Base-by-base conservation (phyloP, 2,113 vertebrate species). In the Gymnorhina tibicen region DNA sequence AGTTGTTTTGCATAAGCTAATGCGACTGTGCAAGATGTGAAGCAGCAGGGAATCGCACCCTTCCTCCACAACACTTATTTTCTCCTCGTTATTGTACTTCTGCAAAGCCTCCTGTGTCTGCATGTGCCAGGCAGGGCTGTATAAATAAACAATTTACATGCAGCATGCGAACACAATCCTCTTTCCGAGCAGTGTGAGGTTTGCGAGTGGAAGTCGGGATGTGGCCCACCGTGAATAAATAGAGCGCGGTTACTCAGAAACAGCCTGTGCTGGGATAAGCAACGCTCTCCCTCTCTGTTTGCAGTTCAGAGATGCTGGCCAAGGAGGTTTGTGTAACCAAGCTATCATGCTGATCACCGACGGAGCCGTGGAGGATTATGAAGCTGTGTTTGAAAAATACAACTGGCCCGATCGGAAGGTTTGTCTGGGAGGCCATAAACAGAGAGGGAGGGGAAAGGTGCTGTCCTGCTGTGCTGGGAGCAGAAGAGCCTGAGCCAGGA, bases 341-440 rank as follows among this genome's bases (percentile, higher is more conserved):
- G 99, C 99, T 60, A 99, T 99, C 98, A 99, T 99, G 99, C 97
- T 99, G 96, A 99, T 99, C 97, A 99, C 99, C 1, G 99, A 99
- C 0, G 99, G 99, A 30, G 99, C 99, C 0, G 99, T 99, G 98
- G 99, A 99, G 92, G 99, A 99, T 85, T 99, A 99, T 1, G 97
- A 99, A 95, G 97, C 98, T 1, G 99, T 99, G 83, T 99, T 99
- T 94, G 98, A 99, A 89, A 98, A 99, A 64, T 99, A 99, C 96
- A 99, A 99, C 95, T 99, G 99, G 99, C 99, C 99, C 0, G 99
- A 99, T 42, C 97, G 98, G 59, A 99, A 98, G 98, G 99, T 99
- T 97, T 85, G 88, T 79, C 44, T 95, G 79, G 72, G 44, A 28
- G 46, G 44, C 5, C 50, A 28, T 26, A 41, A 72, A 50, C 12